Conservation (phyloP, 2,888 invertebrate species). For the Norana najaformis region DNA sequence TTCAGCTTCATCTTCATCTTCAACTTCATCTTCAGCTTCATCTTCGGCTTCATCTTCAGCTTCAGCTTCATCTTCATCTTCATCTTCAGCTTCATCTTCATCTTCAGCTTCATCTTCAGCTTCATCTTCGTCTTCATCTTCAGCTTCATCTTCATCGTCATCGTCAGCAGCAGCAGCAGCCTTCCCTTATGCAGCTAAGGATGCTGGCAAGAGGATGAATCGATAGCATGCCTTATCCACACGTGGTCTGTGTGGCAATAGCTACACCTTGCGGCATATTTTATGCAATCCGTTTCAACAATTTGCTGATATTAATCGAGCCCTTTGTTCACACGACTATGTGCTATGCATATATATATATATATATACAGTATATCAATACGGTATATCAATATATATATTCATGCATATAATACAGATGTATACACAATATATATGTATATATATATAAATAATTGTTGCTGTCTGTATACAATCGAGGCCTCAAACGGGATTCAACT, state of each 20-base stretch:
- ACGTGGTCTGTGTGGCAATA: neutral
- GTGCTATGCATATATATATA: neutral
- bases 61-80: too few species aligned
- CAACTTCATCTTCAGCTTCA: neutral
- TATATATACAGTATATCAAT: too few species aligned
- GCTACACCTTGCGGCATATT: neutral
- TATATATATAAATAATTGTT: neutral
- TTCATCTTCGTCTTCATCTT: accelerated
- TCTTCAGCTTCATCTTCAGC: too few species aligned
- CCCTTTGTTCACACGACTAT: neutral
- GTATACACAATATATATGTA: neutral
- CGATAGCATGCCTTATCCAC: neutral
- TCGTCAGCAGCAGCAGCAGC: neutral
- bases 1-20: neutral
- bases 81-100: too few species aligned
- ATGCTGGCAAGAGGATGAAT: too few species aligned
- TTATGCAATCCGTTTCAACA: neutral
- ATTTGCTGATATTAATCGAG: neutral
- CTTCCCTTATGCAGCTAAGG: neutral
- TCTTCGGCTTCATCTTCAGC: neutral
- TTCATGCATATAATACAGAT: slow-evolving; percentile 5
- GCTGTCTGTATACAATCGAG: too few species aligned
- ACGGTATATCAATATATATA: neutral
- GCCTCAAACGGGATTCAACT: too few species aligned
- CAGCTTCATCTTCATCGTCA: neutral